phyloP scores from a whole-genome alignment of 2,113 vertebrate species.

The Ursus arctos region DNA sequence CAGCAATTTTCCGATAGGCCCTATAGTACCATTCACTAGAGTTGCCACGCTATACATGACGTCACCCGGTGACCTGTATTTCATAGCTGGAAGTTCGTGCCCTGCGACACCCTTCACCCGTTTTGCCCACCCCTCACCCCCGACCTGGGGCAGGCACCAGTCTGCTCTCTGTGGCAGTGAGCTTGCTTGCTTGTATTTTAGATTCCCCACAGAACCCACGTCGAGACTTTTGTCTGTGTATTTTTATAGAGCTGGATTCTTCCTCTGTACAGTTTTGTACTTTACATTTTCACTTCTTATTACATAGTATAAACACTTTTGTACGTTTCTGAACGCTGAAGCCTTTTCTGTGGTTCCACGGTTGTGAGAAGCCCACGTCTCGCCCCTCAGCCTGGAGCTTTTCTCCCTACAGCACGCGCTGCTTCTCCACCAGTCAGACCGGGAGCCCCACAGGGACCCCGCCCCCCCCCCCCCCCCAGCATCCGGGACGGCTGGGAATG shows the following conservation, averaged over 20 bases:
- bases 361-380: not conserved
- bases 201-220: not conserved
- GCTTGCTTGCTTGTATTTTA: not conserved
- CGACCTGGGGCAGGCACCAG: not conserved
- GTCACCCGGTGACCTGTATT: not conserved
- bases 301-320: not conserved
- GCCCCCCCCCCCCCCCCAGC: not conserved
- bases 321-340: not conserved
- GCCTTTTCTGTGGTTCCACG: not conserved
- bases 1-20: not conserved
- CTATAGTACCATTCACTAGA: not conserved
- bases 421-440: accelerated
- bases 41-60: not conserved
- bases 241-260: not conserved
- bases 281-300: not conserved
- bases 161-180: not conserved
- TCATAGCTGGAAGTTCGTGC: not conserved
- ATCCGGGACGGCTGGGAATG: not conserved
- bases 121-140: not conserved
- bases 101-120: not conserved
- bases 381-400: not conserved
- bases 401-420: not conserved
- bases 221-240: not conserved
- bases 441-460: not conserved
- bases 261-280: not conserved